Percentiles rank a stretch among this genome's conserved stretches.
phyloP scores from a whole-genome alignment of 1,140 invertebrate species.

The Drosophila equinoxialis region DNA sequence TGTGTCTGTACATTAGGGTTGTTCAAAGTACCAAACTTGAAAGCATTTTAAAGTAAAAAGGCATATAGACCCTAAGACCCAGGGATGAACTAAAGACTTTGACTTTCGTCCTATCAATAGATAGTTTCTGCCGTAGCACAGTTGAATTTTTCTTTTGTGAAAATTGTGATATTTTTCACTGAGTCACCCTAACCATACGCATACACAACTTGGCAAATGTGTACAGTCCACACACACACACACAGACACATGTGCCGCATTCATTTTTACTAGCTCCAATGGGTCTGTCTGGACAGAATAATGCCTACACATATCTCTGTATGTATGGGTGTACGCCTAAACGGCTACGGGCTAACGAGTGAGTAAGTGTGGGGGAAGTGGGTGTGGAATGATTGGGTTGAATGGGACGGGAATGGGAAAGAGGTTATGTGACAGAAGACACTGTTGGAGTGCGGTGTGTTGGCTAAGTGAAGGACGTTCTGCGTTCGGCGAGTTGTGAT shows the following conservation, averaged over 20 bases:
- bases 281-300: conserved; percentile 12
- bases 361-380: neutral
- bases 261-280: conserved; percentile 3
- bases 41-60: too few species aligned
- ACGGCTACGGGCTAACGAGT: neutral
- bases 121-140: too few species aligned
- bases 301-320: conserved; percentile 8
- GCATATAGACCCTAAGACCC: too few species aligned
- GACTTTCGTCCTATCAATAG: too few species aligned
- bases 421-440: neutral
- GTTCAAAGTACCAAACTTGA: neutral
- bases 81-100: too few species aligned
- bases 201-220: neutral
- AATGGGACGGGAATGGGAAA: too few species aligned
- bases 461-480: neutral
- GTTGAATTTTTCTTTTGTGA: neutral
- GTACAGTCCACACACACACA: neutral
- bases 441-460: neutral
- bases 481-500: neutral
- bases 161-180: neutral
- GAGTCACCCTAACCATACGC: neutral
- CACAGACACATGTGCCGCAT: conserved; percentile 11
- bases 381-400: neutral
- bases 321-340: conserved; percentile 11
- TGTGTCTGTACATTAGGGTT: conserved; percentile 6